Conservation (phyloP, 2,888 invertebrate genomes). For the Plagodis dolabraria region DNA sequence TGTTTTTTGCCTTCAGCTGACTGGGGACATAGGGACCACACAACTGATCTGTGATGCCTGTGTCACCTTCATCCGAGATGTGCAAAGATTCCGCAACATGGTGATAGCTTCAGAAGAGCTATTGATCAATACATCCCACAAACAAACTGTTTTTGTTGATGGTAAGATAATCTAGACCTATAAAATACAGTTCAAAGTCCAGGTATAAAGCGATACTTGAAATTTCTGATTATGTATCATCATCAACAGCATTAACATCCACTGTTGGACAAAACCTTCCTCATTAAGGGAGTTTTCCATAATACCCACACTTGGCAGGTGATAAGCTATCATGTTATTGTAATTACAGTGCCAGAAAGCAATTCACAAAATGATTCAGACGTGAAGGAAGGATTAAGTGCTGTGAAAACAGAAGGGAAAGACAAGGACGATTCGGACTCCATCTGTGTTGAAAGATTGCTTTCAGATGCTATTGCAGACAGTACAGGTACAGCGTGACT, state of each 20-base stretch:
- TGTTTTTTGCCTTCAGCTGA: conserved; percentile 7
- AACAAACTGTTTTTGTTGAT: conserved; percentile 4
- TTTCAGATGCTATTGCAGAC: background rate
- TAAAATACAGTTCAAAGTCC: background rate
- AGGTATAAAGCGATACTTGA: background rate
- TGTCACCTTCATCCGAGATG: conserved; percentile 6
- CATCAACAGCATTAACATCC: background rate
- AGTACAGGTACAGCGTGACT: background rate
- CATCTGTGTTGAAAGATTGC: background rate
- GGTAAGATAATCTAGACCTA: conserved; percentile 1
- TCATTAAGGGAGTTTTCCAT: background rate
- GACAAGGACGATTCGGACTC: background rate
- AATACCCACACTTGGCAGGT: too few relatives aligned
- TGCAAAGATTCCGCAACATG: conserved; percentile 3
- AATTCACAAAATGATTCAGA: background rate
- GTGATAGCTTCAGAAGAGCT: conserved; percentile 4
- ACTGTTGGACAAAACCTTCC: background rate
- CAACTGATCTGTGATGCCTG: conserved; percentile 12
- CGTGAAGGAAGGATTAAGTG: conserved; percentile 2
- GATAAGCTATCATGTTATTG: background rate
- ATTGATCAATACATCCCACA: background rate
- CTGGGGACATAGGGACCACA: background rate
- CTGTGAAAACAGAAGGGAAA: conserved; percentile 3
- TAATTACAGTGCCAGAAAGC: background rate
- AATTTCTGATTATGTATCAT: background rate